These are phyloP conservation scores for Merluccius polli DNA, from an alignment of 2,797 vertebrate species.

Conservation along the genomic window DNA sequence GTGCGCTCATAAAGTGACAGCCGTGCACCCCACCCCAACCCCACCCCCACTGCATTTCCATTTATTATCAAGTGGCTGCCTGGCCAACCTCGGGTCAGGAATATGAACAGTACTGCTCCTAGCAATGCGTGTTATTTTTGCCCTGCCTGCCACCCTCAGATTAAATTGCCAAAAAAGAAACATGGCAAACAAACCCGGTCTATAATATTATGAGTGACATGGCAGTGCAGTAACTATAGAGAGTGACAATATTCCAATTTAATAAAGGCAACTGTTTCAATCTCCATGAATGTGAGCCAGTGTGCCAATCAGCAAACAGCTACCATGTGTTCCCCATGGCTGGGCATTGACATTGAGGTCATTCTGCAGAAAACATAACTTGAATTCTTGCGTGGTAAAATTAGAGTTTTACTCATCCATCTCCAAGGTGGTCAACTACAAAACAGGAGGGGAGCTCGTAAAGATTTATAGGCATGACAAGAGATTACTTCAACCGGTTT, in stretches of 20 bases:
- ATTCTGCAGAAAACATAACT: not conserved
- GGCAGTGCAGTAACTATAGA: constrained; percentile 25
- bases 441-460: not conserved
- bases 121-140: constrained; percentile 33
- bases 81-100: constrained; percentile 54
- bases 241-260: constrained; percentile 24
- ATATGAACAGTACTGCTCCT: constrained; percentile 37
- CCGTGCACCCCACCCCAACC: constrained; percentile 1
- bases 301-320: not conserved
- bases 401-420: not conserved
- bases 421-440: not conserved
- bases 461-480: not conserved
- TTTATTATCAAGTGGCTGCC: constrained; percentile 65
- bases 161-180: constrained; percentile 47
- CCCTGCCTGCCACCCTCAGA: constrained; percentile 24
- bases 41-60: constrained; percentile 38
- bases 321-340: not conserved
- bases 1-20: constrained; percentile 48
- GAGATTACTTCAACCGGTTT: not conserved
- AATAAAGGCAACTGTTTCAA: constrained; percentile 25
- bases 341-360: not conserved
- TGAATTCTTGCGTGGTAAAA: not conserved
- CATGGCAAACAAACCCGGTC: constrained; percentile 23
- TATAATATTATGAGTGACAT: constrained; percentile 19
- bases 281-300: constrained; percentile 14